Conservation (phyloP, 2,888 invertebrate species). For the Cerastoderma edule region DNA sequence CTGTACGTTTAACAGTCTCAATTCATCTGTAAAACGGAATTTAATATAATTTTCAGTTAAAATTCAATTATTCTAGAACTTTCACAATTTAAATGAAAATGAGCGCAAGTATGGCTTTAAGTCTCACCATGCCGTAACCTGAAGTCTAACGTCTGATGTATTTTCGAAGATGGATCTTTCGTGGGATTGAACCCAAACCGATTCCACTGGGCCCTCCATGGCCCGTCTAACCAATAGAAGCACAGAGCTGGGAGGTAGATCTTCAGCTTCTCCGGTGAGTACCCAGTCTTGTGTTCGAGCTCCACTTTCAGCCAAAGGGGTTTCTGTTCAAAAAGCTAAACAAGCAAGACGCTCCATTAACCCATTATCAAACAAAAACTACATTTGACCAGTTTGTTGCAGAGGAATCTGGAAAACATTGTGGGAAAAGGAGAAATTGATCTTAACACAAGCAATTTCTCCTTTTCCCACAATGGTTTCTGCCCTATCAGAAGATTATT, state of each 20-base stretch:
- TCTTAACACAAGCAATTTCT: not conserved
- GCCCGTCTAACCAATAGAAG: conserved; percentile 94
- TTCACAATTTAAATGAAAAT: too few species aligned
- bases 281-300: conserved; percentile 82
- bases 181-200: conserved; percentile 96
- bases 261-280: conserved; percentile 69
- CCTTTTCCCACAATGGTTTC: conserved; percentile 3
- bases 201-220: conserved; percentile 95
- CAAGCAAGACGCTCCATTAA: not conserved
- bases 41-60: too few species aligned
- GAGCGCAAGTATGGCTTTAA: too few species aligned
- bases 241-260: conserved; percentile 91
- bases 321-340: conserved; percentile 91
- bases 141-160: conserved; percentile 95
- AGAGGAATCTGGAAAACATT: not conserved
- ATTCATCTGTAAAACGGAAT: not conserved
- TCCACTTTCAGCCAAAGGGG: conserved; percentile 96
- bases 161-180: conserved; percentile 90
- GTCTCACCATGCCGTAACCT: conserved; percentile 81
- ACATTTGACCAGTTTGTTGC: not conserved
- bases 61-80: too few species aligned
- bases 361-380: too few species aligned
- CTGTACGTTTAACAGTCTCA: not conserved
- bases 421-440: conserved; percentile 14
- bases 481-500: too few species aligned